Evolutionary conservation across 2,113 vertebrate genomes (phyloP).

Genomic region (Atherinomorus stipes): DNA sequence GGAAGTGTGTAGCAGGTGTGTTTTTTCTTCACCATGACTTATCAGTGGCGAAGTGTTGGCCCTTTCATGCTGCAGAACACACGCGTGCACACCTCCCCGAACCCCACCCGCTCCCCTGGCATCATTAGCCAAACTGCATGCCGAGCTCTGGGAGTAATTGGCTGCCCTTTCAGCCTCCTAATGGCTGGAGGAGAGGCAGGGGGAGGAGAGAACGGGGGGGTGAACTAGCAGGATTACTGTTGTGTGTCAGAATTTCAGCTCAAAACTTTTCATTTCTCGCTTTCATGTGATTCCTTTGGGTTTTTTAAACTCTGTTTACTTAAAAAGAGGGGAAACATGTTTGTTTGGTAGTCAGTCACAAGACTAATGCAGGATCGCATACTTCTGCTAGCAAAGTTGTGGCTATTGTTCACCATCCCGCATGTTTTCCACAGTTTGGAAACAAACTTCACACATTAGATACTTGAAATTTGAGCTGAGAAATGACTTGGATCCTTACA

Average conservation of each 20-base stretch:
- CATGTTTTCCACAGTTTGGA: too few relatives aligned
- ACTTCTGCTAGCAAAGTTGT: too few relatives aligned
- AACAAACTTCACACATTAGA: too few relatives aligned
- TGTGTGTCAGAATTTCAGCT: conserved; percentile 20
- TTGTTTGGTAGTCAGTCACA: too few relatives aligned
- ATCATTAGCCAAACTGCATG: conserved; percentile 68
- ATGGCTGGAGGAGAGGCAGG: conserved; percentile 53
- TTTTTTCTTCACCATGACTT: conserved; percentile 23
- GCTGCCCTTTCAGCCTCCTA: conserved; percentile 69
- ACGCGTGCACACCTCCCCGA: neutral
- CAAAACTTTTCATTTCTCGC: neutral
- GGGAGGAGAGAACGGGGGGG: conserved; percentile 33
- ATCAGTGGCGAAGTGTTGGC: conserved; percentile 44
- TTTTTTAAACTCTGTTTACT: neutral
- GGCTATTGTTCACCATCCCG: too few relatives aligned
- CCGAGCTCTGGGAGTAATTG: conserved; percentile 64
- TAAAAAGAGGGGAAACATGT: neutral
- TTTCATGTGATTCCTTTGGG: neutral
- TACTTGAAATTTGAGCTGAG: too few relatives aligned
- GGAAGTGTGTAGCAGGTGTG: conserved; percentile 9
- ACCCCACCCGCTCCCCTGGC: conserved; percentile 18
- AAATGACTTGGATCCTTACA: too few relatives aligned
- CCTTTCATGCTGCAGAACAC: conserved; percentile 47
- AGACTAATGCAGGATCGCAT: too few relatives aligned
- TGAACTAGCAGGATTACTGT: conserved; percentile 25